These are phyloP conservation scores for Phalacrocorax carbo DNA, from an alignment of 2,113 vertebrate species.

Conservation along the genomic window DNA sequence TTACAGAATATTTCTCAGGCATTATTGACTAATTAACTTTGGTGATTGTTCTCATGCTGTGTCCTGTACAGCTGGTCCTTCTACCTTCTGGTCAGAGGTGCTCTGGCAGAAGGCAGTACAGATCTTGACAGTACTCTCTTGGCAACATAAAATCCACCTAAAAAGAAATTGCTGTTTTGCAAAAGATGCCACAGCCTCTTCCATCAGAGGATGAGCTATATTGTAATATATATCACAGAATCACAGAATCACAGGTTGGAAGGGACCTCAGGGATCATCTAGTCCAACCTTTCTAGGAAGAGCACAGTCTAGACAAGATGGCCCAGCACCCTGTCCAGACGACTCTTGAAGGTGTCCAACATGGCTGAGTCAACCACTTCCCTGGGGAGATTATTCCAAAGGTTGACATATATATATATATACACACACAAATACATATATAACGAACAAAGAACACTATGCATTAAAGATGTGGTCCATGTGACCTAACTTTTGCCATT, in stretches of 20 bases:
- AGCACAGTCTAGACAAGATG: too few species aligned
- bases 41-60: neutral
- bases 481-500: neutral
- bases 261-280: too few species aligned
- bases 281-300: too few species aligned
- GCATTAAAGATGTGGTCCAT: accelerated
- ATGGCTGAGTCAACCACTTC: too few species aligned
- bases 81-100: neutral
- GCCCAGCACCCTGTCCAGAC: too few species aligned
- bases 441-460: neutral
- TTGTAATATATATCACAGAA: neutral
- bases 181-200: neutral
- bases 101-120: neutral
- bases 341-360: too few species aligned
- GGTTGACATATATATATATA: too few species aligned
- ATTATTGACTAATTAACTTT: neutral
- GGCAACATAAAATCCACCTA: neutral
- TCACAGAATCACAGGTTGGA: too few species aligned
- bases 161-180: neutral
- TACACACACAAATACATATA: too few species aligned
- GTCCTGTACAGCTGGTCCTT: neutral
- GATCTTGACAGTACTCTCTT: neutral
- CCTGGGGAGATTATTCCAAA: too few species aligned
- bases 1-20: neutral
- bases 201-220: neutral